Percentiles rank a stretch among this genome's conserved stretches.
Evolutionary conservation across 2,113 vertebrate genomes (phyloP).

Genomic region (Sinocyclocheilus rhinocerous): DNA sequence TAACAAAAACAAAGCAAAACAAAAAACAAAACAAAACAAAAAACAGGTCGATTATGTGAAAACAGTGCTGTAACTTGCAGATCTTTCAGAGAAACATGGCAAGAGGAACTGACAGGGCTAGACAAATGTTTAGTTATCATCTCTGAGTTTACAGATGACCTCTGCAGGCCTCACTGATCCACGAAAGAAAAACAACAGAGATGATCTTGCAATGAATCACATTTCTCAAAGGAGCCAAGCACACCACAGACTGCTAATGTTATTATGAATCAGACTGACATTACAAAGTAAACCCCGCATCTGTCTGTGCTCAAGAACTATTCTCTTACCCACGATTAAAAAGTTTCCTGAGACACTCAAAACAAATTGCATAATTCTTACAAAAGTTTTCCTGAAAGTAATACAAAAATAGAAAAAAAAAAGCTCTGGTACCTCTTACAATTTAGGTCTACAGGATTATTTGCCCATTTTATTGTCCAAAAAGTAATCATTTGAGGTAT

Average conservation of each 20-base stretch:
- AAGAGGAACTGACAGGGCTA: not conserved
- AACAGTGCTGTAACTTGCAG: not conserved
- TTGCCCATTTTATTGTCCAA: too few relatives aligned
- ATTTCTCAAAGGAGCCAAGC: slow-evolving; percentile 1
- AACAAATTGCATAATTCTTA: slow-evolving; percentile 4
- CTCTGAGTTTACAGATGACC: slow-evolving; percentile 23
- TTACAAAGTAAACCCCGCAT: slow-evolving; percentile 15
- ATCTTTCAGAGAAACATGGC: not conserved
- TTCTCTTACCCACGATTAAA: slow-evolving; percentile 11
- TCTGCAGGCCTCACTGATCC: slow-evolving; percentile 18
- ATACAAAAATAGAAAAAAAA: not conserved
- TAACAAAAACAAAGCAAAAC: too few relatives aligned
- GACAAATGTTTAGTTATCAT: not conserved
- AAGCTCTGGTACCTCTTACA: not conserved
- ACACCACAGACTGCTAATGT: slow-evolving; percentile 22
- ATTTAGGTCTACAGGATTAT: too few relatives aligned
- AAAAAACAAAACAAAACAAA: too few relatives aligned
- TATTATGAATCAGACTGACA: slow-evolving; percentile 21
- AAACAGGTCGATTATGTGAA: too few relatives aligned
- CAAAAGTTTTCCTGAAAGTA: not conserved
- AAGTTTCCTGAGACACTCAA: not conserved
- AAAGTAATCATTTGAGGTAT: not conserved
- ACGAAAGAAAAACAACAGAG: slow-evolving; percentile 17
- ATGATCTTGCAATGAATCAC: slow-evolving; percentile 12
- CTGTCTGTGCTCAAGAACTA: not conserved